phyloP scores from a whole-genome alignment of 2,113 vertebrate genomes.

The Loxodonta africana region DNA sequence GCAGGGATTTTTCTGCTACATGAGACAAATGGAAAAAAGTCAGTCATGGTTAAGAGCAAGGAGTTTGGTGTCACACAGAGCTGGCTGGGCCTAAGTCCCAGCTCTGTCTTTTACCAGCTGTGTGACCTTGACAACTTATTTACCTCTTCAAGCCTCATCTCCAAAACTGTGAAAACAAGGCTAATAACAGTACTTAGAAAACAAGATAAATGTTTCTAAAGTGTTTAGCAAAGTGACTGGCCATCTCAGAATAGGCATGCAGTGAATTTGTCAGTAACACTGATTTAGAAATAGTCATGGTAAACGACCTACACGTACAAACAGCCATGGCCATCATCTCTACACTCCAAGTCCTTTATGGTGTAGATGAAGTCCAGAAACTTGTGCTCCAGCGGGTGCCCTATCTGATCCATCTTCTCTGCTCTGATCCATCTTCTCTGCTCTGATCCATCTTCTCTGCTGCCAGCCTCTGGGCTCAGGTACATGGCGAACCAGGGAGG shows the following conservation, averaged over 20 bases:
- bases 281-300: not conserved
- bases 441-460: not conserved
- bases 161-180: not conserved
- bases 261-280: not conserved
- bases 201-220: not conserved
- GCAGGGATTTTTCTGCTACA: conserved; percentile 21
- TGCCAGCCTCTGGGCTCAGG: not conserved
- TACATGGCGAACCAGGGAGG: not conserved
- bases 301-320: not conserved
- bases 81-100: not conserved
- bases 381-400: too few relatives aligned
- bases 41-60: not conserved
- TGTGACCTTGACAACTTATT: not conserved
- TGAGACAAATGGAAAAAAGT: conserved; percentile 69
- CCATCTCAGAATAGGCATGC: not conserved
- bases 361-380: not conserved
- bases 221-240: not conserved
- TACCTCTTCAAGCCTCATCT: conserved; percentile 55
- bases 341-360: too few relatives aligned
- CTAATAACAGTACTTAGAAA: not conserved
- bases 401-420: not conserved
- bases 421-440: not conserved
- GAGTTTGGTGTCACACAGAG: conserved; percentile 48
- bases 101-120: not conserved
- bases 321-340: not conserved